These are phyloP conservation scores for Solenodon paradoxus DNA, from an alignment of 2,113 vertebrate genomes.

Conservation along the genomic window DNA sequence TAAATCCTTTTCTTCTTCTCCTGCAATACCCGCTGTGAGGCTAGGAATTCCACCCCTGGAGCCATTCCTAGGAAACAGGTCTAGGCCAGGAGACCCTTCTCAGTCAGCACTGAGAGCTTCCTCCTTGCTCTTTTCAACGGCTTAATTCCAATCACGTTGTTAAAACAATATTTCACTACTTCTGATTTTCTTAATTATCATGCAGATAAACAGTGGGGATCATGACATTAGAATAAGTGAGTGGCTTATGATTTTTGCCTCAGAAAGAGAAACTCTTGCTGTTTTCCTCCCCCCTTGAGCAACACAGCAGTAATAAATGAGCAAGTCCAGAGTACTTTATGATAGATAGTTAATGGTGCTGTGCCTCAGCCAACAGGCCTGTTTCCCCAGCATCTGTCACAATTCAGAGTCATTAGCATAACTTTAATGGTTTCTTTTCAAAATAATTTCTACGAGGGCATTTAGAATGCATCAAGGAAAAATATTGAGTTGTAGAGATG, in stretches of 20 bases:
- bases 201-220: constrained; percentile 85
- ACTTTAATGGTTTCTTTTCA: constrained; percentile 81
- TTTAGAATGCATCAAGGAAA: constrained; percentile 70
- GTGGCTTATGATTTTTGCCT: constrained; percentile 81
- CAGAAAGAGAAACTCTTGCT: constrained; percentile 78
- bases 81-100: background rate
- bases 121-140: background rate
- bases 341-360: constrained; percentile 83
- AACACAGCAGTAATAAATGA: constrained; percentile 81
- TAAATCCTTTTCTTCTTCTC: background rate
- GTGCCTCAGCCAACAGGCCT: constrained; percentile 80
- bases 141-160: constrained; percentile 72
- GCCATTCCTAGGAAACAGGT: background rate
- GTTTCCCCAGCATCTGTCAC: constrained; percentile 81
- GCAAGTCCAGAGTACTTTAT: constrained; percentile 78
- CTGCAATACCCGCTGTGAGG: accelerated
- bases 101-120: background rate
- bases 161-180: constrained; percentile 75
- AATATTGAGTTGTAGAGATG: constrained; percentile 63
- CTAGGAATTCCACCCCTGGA: background rate
- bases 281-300: constrained; percentile 78
- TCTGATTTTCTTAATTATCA: constrained; percentile 84
- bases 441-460: constrained; percentile 77
- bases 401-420: constrained; percentile 84
- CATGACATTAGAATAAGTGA: constrained; percentile 82